Evolutionary conservation across 2,888 invertebrate genomes (phyloP).

Genomic region (Caenorhabditis afra): DNA sequence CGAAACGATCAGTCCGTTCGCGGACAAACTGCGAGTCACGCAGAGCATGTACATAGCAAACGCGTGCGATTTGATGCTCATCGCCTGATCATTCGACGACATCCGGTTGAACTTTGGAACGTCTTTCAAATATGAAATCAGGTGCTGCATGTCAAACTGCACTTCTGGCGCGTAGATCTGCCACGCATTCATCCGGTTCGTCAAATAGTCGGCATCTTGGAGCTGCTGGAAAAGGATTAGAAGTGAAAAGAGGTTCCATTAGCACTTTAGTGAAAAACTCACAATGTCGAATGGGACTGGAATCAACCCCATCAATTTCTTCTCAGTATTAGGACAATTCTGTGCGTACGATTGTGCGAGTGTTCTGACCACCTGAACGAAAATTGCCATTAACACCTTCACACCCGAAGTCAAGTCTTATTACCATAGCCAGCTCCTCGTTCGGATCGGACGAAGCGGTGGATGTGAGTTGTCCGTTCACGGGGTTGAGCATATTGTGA

Average conservation of each 20-base stretch:
- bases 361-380: no score
- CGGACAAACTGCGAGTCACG: slow-evolving; percentile 40
- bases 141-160: slow-evolving; percentile 14
- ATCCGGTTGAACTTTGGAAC: slow-evolving; percentile 46
- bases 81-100: slow-evolving; percentile 41
- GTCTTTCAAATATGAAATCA: slow-evolving; percentile 49
- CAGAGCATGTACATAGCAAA: slow-evolving; percentile 51
- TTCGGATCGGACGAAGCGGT: no score
- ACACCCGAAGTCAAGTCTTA: no score
- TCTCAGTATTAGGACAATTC: no score
- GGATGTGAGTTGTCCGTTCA: no score
- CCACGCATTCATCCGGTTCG: slow-evolving; percentile 49
- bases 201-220: background rate
- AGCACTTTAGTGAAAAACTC: background rate
- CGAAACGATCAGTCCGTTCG: slow-evolving; percentile 42
- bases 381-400: no score
- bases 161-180: slow-evolving; percentile 37
- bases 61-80: slow-evolving; percentile 42
- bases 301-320: slow-evolving; percentile 12
- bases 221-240: slow-evolving; percentile 1
- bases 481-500: slow-evolving; percentile 17
- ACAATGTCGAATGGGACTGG: slow-evolving; percentile 25
- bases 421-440: no score
- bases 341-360: no score
- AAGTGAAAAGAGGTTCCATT: background rate